phyloP scores from a whole-genome alignment of 2,113 vertebrate species.

The Sylvia atricapilla region DNA sequence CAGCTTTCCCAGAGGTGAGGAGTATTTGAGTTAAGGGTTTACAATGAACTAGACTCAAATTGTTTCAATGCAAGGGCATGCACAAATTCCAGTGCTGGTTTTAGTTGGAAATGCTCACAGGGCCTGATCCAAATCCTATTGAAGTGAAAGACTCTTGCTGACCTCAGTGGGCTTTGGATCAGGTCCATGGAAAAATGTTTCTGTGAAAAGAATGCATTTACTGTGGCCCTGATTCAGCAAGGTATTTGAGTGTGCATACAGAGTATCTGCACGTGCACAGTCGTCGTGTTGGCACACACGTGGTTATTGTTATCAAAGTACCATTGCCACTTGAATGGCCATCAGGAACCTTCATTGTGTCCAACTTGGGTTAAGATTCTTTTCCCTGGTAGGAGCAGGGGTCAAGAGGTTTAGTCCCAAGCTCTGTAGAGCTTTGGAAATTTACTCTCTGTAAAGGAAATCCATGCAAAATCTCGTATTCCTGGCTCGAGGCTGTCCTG shows the following conservation, averaged over 20 bases:
- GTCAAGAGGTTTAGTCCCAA: background rate
- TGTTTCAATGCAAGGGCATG: constrained; percentile 26
- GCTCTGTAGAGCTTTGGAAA: background rate
- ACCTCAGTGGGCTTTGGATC: constrained; percentile 63
- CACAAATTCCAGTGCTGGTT: constrained; percentile 41
- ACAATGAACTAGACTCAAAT: constrained; percentile 26
- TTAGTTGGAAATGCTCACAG: constrained; percentile 48
- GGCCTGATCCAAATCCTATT: constrained; percentile 46
- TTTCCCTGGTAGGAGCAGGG: background rate
- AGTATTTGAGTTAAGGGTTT: constrained; percentile 14
- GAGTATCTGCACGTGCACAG: background rate
- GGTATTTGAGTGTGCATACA: constrained; percentile 1
- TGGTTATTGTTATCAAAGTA: background rate
- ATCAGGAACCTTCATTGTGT: background rate
- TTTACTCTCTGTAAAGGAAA: background rate
- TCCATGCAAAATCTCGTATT: background rate
- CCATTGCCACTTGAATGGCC: background rate
- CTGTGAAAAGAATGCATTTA: constrained; percentile 55
- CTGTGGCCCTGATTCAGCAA: constrained; percentile 50
- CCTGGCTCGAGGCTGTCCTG: background rate
- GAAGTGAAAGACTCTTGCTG: constrained; percentile 53
- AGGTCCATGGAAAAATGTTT: constrained; percentile 50
- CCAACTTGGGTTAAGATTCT: background rate
- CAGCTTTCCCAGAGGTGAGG: background rate
- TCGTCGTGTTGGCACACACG: background rate